Evolutionary conservation across 2,888 invertebrate genomes (phyloP), one percentile per base, ranked within the genome.

Genomic region (Electrophaes corylata): DNA sequence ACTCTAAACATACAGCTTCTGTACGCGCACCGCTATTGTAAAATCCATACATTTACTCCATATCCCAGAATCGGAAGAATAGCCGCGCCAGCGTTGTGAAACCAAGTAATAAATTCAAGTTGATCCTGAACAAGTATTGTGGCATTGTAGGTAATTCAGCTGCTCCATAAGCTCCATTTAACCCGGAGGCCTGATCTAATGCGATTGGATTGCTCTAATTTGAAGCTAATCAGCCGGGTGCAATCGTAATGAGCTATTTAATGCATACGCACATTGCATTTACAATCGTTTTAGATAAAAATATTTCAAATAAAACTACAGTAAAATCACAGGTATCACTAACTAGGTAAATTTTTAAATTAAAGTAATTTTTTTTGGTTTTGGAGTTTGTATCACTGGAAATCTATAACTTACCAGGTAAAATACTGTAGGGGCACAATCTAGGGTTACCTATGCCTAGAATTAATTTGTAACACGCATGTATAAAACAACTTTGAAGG

Each of bases 161-260:
- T 57, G 46, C 54, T 39, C 62, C 62, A 62, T 67, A 31, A 57
- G 46, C 54, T 39, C 62, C 62, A 62, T 67, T 65, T 62, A 53
- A 57, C 46, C 20, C 52, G 56, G 47, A 47, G 55, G 56, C 49
- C 60, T 60, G 51, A 62, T 58, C 62, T 48, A 50, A 62, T 58
- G 62, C 58, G 67, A 64, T 62, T 41, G 57, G 58, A 67, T 65
- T 57, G 60, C 33, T 56, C 63, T 65, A 67, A 67, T 67, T 66
- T 44, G 57, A 54, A 62, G 49, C 45, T 64, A 62, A 67, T 65
- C 67, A 65, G 50, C 44, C 46, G 56, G 37, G 57, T 54, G 44
- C 49, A 59, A 57, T 52, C 50, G 60, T 50, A 58, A 64, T 63
- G 56, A 55, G 55, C 57, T 54, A 5, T 8, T 23, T 54, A 47